Evolutionary conservation across 2,888 invertebrate species (phyloP).

Genomic region (Oscheius sp.): DNA sequence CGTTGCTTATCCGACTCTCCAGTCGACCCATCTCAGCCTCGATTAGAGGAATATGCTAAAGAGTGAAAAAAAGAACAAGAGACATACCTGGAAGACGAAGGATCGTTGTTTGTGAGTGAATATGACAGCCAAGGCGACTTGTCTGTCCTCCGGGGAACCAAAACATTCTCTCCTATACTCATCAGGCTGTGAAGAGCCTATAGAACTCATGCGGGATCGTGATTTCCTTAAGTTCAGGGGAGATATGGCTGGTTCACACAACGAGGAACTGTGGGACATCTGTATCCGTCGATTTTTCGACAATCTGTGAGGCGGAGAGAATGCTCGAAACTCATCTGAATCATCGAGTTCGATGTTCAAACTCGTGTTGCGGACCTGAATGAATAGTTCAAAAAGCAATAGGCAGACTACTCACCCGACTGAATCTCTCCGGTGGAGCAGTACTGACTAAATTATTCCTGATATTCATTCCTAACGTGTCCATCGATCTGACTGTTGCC

Average conservation of each 20-base stretch:
- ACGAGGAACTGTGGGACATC: constrained; percentile 52
- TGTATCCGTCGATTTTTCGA: constrained; percentile 50
- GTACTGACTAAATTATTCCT: constrained; percentile 32
- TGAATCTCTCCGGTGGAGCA: constrained; percentile 40
- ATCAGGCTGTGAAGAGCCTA: constrained; percentile 37
- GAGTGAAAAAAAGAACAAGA: neutral
- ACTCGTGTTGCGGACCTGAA: constrained; percentile 44
- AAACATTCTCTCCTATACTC: constrained; percentile 25
- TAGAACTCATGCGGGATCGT: constrained; percentile 26
- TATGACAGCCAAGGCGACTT: constrained; percentile 43
- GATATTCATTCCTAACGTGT: constrained; percentile 33
- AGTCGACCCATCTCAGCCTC: constrained; percentile 58
- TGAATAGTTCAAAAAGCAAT: neutral
- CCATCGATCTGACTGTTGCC: constrained; percentile 56
- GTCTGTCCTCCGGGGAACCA: constrained; percentile 13
- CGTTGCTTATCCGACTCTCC: constrained; percentile 47
- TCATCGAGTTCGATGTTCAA: constrained; percentile 33
- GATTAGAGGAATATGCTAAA: constrained; percentile 62
- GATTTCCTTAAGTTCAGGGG: constrained; percentile 9
- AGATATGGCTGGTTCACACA: constrained; percentile 46
- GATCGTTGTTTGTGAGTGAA: constrained; percentile 28
- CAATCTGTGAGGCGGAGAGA: constrained; percentile 59
- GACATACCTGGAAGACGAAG: constrained; percentile 41
- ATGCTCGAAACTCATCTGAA: constrained; percentile 40
- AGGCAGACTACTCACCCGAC: constrained; percentile 7